These are phyloP conservation scores for Drosophila mayri DNA, from an alignment of 1,140 invertebrate genomes.

Conservation along the genomic window DNA sequence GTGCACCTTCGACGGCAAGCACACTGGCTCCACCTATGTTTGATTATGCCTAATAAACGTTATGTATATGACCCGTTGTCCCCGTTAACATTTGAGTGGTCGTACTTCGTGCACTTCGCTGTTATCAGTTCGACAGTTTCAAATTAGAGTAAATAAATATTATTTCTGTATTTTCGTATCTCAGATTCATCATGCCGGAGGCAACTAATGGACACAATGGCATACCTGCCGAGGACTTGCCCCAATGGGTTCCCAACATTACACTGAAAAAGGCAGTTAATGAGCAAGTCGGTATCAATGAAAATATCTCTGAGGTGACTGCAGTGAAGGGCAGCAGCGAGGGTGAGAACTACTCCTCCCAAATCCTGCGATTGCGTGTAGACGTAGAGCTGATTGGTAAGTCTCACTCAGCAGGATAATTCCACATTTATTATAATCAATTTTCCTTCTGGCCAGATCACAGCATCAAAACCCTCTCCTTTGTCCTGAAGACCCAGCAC, in stretches of 20 bases:
- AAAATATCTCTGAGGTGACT: conserved; percentile 43
- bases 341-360: conserved; percentile 64
- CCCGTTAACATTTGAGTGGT: background rate
- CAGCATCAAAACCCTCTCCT: conserved; percentile 52
- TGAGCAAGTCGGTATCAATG: conserved; percentile 57
- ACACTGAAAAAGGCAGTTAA: conserved; percentile 66
- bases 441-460: conserved; percentile 33
- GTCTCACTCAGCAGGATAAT: background rate
- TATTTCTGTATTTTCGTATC: background rate
- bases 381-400: conserved; percentile 69
- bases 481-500: conserved; percentile 72
- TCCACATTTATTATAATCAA: background rate
- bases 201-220: conserved; percentile 49
- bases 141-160: background rate
- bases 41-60: conserved; percentile 23
- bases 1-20: background rate
- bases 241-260: conserved; percentile 63
- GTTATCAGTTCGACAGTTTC: background rate
- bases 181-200: conserved; percentile 58
- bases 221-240: conserved; percentile 30
- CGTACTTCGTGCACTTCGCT: background rate
- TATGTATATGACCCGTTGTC: conserved; percentile 33
- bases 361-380: conserved; percentile 62
- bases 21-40: conserved; percentile 44
- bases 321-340: conserved; percentile 36